phyloP scores from a whole-genome alignment of 2,113 vertebrate genomes.

The Hucho hucho region DNA sequence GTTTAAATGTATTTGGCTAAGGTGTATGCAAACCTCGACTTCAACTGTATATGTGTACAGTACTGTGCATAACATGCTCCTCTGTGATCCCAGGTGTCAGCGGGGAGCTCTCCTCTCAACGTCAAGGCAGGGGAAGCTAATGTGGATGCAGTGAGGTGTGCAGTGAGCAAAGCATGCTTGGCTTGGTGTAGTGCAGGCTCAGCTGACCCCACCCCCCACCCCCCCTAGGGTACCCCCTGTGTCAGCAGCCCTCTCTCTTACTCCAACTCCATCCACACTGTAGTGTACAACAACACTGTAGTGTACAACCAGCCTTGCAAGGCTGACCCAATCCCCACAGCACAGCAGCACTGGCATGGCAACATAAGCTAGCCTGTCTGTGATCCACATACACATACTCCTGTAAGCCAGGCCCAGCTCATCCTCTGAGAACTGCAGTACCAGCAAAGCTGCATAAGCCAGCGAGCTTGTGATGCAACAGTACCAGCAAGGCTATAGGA shows the following conservation, averaged over 20 bases:
- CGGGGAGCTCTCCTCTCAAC: conserved; percentile 20
- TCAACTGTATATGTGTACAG: neutral
- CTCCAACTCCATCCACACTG: neutral
- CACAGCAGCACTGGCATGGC: neutral
- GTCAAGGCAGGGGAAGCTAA: conserved; percentile 12
- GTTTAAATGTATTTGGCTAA: too few relatives aligned
- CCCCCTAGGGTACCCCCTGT: conserved; percentile 8
- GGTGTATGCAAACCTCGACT: too few relatives aligned
- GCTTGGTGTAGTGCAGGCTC: conserved; percentile 17
- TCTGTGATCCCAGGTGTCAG: conserved; percentile 32
- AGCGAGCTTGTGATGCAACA: neutral
- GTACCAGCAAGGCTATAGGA: neutral
- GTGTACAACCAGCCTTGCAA: neutral
- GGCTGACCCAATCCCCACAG: too few relatives aligned
- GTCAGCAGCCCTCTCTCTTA: conserved; percentile 16
- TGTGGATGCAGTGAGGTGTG: conserved; percentile 32
- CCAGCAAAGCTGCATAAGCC: too few relatives aligned
- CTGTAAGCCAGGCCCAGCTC: neutral
- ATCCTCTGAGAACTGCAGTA: neutral
- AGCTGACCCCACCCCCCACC: conserved; percentile 34
- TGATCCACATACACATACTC: neutral
- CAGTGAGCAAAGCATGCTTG: conserved; percentile 28
- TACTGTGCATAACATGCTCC: neutral
- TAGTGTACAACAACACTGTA: neutral
- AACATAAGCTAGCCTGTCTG: neutral